Evolutionary conservation across 2,797 vertebrate species (phyloP), one percentile per base, ranked within the genome.

Genomic region (Muraenolepis orangiensis): DNA sequence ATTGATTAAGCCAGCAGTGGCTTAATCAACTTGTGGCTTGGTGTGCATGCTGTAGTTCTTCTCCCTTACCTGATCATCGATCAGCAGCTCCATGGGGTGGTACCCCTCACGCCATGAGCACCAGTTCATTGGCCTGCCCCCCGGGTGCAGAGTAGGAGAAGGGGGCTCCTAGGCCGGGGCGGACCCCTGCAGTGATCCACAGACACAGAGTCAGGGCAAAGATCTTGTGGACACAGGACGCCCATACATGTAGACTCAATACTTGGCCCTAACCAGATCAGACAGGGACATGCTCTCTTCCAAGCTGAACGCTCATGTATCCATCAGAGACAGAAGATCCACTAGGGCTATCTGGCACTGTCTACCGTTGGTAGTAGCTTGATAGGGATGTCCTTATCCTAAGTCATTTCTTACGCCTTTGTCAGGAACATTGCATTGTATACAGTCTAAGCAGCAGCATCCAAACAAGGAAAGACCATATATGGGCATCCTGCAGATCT

Each of bases 141-240:
- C 94, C 95, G 0, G 94, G 94, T 0, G 93, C 94, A 0, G 95
- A 95, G 87, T 96, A 96, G 11, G 95, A 96, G 79, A 96, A 95
- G 0, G 95, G 95, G 0, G 95, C 96, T 23, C 95, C 95, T 34
- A 96, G 82, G 1, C 93, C 90, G 0, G 90, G 90, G 1, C 90
- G 93, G 0, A 83, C 80, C 3, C 91, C 94, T 0, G 91, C 90
- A 69, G 94, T 95, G 57, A 96, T 89, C 95, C 95, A 95, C n/a
- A 96, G 86, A 75, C 95, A 96, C 85, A 95, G 78, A 0, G 95
- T 95, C 73, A 96, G 82, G 42, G 95, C 92, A 16, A 95, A 95
- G 82, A 96, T 93, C 86, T 96, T 94, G 6, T 93, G 92, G 32
- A 91, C n/a, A 86, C 64, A 96, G 91, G 72, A 2, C 90, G 90